Base-by-base conservation (phyloP, 37 sponge, comb jelly and placozoan species). In the Haliclona indistincta region DNA sequence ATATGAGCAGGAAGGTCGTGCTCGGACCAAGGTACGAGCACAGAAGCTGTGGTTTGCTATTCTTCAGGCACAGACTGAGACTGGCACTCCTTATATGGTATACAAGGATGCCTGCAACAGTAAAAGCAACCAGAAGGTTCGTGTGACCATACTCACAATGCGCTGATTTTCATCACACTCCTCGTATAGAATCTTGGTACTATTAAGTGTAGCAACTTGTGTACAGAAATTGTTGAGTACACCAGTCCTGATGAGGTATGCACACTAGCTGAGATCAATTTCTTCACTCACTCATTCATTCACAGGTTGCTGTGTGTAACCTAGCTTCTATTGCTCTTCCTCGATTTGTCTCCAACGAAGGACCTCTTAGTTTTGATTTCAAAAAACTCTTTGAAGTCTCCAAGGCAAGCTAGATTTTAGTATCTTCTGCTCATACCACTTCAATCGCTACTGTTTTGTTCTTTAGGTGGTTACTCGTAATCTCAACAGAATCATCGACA, bases 1-100 rank as follows among this genome's bases (percentile, higher is more conserved):
- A 25, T 98, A 98, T 69, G 99, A 98, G 80, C 67, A 54, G 43
- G 91, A 93, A 51, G 99, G 99, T 0, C 64, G 86, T 37, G 80
- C 74, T 54, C 61, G 84, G 13, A 79, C 77, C 23, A 68, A 40
- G 13, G 78, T 98, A 25, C 81, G 83, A 54, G 99, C 99, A 8
- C 99, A 98, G 79, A 95, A 98, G 77, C 83, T 98, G 67, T 98
- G 99, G 99, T 98, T 98, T 84, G 99, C 99, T 13, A 90, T 98
- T 36, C 65, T 98, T 10, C 89, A 98, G 80, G 63, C 96, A 19
- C 99, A 98, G 83, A 87, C 80, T 15, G 99, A 98, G 78, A 94
- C 99, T 11, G 99, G 98, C 36, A 95, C 96, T 38, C 99, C 99
- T 25, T 98, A 98, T 66, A 98, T 98, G 96, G 66, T 98, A 22